Percentiles rank a stretch among this genome's conserved stretches.
Conservation (phyloP, 2,113 vertebrate species). For the Gallinago jamesoni region DNA sequence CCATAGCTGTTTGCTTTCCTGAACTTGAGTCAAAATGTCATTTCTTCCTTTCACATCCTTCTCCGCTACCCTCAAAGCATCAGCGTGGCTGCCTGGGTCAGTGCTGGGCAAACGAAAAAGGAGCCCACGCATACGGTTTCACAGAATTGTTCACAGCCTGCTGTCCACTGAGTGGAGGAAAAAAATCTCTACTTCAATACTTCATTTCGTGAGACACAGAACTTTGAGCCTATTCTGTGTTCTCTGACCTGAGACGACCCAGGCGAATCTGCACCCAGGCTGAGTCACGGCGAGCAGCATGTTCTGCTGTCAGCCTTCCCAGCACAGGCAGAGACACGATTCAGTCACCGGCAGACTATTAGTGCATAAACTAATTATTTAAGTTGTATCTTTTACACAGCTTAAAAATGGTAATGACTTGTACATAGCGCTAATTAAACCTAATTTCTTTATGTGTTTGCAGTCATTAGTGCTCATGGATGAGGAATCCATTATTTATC, state of each 20-base stretch:
- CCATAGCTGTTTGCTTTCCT: neutral
- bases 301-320: neutral
- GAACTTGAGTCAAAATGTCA: neutral
- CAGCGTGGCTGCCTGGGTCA: neutral
- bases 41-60: neutral
- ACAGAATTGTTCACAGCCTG: neutral
- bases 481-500: conserved; percentile 8
- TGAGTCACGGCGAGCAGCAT: accelerated
- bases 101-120: accelerated
- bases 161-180: neutral
- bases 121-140: accelerated
- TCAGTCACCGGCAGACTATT: neutral
- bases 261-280: accelerated
- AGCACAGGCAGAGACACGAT: accelerated
- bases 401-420: neutral
- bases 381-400: neutral
- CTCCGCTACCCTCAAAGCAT: neutral
- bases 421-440: neutral
- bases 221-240: neutral
- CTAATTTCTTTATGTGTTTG: neutral
- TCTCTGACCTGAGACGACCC: neutral
- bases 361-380: neutral
- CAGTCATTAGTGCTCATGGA: neutral
- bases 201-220: neutral
- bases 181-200: neutral